A percentile compares a stretch with the other conserved stretches of the same genome.
Conservation (phyloP, 2,888 invertebrate species). For the Teleiodes luculella region DNA sequence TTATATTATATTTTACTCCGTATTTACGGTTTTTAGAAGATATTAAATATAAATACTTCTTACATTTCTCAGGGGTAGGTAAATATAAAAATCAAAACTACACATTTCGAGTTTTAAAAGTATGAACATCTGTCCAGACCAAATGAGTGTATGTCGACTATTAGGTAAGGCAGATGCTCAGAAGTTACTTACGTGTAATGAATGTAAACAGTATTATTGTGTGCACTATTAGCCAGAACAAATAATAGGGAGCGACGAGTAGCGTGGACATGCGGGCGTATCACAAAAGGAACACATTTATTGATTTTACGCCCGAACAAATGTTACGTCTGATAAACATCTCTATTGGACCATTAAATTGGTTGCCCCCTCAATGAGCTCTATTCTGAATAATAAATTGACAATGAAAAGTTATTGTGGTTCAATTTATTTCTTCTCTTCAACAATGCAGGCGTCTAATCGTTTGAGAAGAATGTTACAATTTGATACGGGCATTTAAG, state of each 20-base stretch:
- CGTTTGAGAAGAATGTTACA: not conserved
- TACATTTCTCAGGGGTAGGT: too few relatives aligned
- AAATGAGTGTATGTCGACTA: too few relatives aligned
- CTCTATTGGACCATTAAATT: slow-evolving; percentile 43
- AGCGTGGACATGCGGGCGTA: slow-evolving; percentile 55
- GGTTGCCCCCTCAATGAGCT: slow-evolving; percentile 9
- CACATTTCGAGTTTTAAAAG: not conserved
- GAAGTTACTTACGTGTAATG: slow-evolving; percentile 2
- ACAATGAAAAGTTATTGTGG: slow-evolving; percentile 2
- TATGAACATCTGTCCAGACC: not conserved
- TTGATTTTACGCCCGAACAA: slow-evolving; percentile 55
- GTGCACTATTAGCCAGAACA: slow-evolving; percentile 32
- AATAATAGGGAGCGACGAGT: slow-evolving; percentile 36
- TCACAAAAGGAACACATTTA: slow-evolving; percentile 52
- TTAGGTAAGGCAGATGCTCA: slow-evolving; percentile 5
- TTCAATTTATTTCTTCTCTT: not conserved
- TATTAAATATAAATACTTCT: too few relatives aligned
- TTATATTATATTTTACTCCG: too few relatives aligned
- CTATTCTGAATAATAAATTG: slow-evolving; percentile 4
- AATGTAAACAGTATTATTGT: slow-evolving; percentile 30
- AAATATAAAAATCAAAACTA: too few relatives aligned
- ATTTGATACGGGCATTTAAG: too few relatives aligned
- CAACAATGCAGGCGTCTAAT: not conserved
- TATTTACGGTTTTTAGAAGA: too few relatives aligned
- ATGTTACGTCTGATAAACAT: slow-evolving; percentile 47